These are phyloP conservation scores for Pelagia noctiluca DNA, from an alignment of 30 jellyfish, hydroid and myxozoan species.

Conservation along the genomic window DNA sequence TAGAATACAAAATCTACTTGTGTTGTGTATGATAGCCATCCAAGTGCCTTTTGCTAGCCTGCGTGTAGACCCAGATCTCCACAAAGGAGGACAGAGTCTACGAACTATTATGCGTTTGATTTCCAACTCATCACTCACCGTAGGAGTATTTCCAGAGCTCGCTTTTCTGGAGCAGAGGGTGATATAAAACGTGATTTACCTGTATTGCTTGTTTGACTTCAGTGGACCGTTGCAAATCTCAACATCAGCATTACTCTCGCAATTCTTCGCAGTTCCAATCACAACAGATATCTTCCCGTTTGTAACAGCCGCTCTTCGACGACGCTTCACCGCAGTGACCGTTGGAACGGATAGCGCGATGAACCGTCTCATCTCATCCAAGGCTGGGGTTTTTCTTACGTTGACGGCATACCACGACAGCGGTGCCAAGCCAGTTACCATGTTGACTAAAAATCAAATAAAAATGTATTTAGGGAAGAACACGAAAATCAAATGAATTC, in stretches of 20 bases:
- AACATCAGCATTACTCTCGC: conserved; percentile 33
- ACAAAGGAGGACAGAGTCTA: no score
- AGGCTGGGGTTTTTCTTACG: not conserved
- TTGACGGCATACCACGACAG: conserved; percentile 71
- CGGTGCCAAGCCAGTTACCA: conserved; percentile 41
- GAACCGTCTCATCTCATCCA: not conserved
- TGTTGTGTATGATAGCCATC: no score
- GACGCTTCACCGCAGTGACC: conserved; percentile 1
- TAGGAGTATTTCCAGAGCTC: no score
- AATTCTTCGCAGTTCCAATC: conserved; percentile 68
- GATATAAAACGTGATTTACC: conserved; percentile 32
- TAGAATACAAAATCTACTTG: no score
- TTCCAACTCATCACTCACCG: no score
- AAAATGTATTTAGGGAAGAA: not conserved
- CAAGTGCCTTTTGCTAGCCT: no score
- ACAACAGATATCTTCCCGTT: conserved; percentile 25
- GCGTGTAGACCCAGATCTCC: no score
- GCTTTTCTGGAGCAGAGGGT: not conserved
- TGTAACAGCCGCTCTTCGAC: conserved; percentile 8
- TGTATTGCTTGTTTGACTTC: conserved; percentile 58
- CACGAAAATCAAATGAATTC: not conserved
- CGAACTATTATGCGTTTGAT: no score
- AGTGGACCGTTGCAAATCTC: conserved; percentile 88
- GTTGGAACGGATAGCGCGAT: conserved; percentile 2
- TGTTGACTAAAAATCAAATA: conserved; percentile 45